Conservation (phyloP, 2,113 vertebrate genomes). For the Triplophysa tibetana region DNA sequence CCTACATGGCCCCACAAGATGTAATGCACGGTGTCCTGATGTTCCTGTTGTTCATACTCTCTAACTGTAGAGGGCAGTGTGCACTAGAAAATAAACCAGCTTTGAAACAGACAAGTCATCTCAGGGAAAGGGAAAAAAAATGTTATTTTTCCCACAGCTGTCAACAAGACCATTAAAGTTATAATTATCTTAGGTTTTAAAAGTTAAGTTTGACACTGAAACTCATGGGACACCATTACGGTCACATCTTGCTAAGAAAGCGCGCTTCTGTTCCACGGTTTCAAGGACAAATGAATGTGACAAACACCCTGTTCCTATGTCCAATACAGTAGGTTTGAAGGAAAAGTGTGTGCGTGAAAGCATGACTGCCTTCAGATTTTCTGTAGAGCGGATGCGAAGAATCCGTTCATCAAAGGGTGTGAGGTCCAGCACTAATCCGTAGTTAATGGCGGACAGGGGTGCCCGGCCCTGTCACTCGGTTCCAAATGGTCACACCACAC, state of each 20-base stretch:
- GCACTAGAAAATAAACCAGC: constrained; percentile 15
- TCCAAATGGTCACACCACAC: constrained; percentile 43
- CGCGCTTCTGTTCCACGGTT: background rate
- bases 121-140: background rate
- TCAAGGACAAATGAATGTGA: constrained; percentile 8
- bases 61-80: constrained; percentile 51
- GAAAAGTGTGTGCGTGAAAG: constrained; percentile 16
- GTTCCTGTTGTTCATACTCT: background rate
- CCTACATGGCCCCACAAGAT: no score
- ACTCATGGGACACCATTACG: background rate
- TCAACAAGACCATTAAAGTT: background rate
- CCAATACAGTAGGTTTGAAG: constrained; percentile 14
- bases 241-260: background rate
- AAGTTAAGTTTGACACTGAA: background rate
- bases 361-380: constrained; percentile 23
- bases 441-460: constrained; percentile 68
- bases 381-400: constrained; percentile 58
- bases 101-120: background rate
- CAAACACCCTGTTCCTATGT: background rate
- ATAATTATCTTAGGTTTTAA: background rate
- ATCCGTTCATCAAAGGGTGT: constrained; percentile 65
- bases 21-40: no score
- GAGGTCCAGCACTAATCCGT: constrained; percentile 70
- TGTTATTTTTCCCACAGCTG: background rate
- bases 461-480: constrained; percentile 46